phyloP scores from a whole-genome alignment of 2,888 invertebrate species.

The Tenthredo notha region DNA sequence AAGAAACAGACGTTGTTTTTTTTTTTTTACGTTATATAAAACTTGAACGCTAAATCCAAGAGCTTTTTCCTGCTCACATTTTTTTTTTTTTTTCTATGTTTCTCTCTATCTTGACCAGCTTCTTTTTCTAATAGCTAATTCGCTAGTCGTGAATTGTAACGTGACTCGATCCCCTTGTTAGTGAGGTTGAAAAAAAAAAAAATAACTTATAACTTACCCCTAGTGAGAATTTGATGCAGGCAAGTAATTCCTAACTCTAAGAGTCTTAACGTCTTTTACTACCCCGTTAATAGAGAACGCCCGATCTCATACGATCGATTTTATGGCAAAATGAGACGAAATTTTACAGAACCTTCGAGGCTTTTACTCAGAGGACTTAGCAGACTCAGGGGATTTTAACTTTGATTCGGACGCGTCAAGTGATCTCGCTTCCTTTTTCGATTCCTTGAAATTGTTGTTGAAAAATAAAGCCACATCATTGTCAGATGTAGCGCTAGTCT shows the following conservation, averaged over 20 bases:
- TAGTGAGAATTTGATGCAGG: slow-evolving; percentile 44
- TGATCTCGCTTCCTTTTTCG: slow-evolving; percentile 67
- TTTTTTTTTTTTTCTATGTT: not conserved
- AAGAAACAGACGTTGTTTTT: not conserved
- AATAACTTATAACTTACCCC: slow-evolving; percentile 48
- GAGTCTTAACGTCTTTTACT: slow-evolving; percentile 17
- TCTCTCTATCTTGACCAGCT: not conserved
- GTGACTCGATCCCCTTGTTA: slow-evolving; percentile 26
- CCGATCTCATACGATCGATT: slow-evolving; percentile 42
- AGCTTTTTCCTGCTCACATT: not conserved
- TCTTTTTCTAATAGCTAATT: not conserved
- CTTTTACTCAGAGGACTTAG: slow-evolving; percentile 25
- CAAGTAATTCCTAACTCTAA: slow-evolving; percentile 31
- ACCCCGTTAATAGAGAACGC: slow-evolving; percentile 7
- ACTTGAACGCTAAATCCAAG: not conserved
- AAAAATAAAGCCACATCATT: slow-evolving; percentile 72
- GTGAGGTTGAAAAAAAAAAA: slow-evolving; percentile 24
- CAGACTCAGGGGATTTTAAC: slow-evolving; percentile 44
- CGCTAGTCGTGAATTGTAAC: not conserved
- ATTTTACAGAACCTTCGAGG: not conserved
- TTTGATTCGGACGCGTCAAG: slow-evolving; percentile 60
- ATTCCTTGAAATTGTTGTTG: slow-evolving; percentile 67
- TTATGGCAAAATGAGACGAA: slow-evolving; percentile 47
- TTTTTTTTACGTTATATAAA: not conserved
- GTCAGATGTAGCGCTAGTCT: slow-evolving; percentile 58